A percentile compares a stretch with the other conserved stretches of the same genome.
Conservation (phyloP, 2,797 vertebrate genomes). For the Synanceia verrucosa region DNA sequence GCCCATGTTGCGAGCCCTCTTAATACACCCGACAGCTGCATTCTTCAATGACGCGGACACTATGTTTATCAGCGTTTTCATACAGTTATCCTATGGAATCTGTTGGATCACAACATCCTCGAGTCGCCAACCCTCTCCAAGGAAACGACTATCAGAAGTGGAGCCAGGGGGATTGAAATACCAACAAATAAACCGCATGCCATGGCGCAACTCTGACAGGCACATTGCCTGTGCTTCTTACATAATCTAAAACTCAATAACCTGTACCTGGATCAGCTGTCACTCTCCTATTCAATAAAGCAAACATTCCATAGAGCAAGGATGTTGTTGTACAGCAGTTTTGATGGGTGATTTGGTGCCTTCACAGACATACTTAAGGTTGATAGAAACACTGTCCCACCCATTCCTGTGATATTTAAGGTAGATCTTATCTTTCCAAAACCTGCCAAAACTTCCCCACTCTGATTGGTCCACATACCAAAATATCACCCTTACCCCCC, state of each 20-base stretch:
- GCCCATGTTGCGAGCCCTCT: slow-evolving; percentile 78
- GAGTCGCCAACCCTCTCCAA: background rate
- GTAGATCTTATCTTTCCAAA: slow-evolving; percentile 17
- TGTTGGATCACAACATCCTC: slow-evolving; percentile 30
- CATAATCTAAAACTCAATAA: slow-evolving; percentile 3
- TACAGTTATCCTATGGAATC: slow-evolving; percentile 61
- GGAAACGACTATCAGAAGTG: slow-evolving; percentile 28
- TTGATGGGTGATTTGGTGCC: background rate
- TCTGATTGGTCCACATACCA: slow-evolving; percentile 20
- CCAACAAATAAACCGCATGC: slow-evolving; percentile 16
- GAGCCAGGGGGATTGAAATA: background rate
- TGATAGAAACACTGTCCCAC: background rate
- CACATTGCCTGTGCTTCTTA: background rate
- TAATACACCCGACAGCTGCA: slow-evolving; percentile 85
- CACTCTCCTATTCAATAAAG: background rate
- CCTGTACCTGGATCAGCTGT: slow-evolving; percentile 14
- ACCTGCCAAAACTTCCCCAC: slow-evolving; percentile 19
- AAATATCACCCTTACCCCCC: background rate
- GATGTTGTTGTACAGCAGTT: slow-evolving; percentile 8
- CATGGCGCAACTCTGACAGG: slow-evolving; percentile 13
- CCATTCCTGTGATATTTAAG: background rate
- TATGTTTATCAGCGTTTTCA: slow-evolving; percentile 77
- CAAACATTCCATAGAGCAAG: background rate
- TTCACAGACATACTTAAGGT: background rate
- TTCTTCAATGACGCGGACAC: slow-evolving; percentile 71